Conservation (phyloP, 2,797 vertebrate species). For the Momotus momota region DNA sequence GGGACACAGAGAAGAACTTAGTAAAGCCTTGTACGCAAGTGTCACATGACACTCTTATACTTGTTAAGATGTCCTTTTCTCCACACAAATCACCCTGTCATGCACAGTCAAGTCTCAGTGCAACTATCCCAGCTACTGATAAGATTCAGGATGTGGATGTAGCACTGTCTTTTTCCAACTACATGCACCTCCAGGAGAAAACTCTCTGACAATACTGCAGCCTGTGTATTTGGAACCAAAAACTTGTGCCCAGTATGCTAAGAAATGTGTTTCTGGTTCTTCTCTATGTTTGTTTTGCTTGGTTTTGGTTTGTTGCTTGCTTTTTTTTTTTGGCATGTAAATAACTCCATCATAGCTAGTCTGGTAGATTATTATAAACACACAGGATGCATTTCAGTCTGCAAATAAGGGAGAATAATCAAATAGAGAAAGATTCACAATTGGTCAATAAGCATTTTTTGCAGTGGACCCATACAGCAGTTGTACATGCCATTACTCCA, state of each 20-base stretch:
- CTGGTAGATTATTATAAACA: neutral
- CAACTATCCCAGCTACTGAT: neutral
- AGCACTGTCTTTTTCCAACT: neutral
- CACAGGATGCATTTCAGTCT: neutral
- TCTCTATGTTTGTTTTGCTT: neutral
- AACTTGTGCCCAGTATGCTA: neutral
- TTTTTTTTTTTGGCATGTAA: neutral
- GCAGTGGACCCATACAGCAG: fast-evolving
- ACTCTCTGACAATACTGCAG: neutral
- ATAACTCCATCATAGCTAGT: neutral
- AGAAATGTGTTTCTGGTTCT: neutral
- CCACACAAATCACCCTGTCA: neutral
- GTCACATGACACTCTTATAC: neutral
- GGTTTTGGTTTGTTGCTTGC: too few species aligned
- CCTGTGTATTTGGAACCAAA: neutral
- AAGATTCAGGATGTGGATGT: neutral
- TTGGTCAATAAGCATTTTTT: neutral
- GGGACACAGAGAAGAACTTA: fast-evolving
- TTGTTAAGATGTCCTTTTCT: neutral
- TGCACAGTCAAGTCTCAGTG: neutral
- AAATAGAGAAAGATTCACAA: neutral
- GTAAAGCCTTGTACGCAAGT: neutral
- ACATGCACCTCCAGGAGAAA: neutral
- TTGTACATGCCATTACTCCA: neutral
- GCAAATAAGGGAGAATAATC: neutral